phyloP scores from a whole-genome alignment of 2,797 vertebrate species.

The Danio choprae region DNA sequence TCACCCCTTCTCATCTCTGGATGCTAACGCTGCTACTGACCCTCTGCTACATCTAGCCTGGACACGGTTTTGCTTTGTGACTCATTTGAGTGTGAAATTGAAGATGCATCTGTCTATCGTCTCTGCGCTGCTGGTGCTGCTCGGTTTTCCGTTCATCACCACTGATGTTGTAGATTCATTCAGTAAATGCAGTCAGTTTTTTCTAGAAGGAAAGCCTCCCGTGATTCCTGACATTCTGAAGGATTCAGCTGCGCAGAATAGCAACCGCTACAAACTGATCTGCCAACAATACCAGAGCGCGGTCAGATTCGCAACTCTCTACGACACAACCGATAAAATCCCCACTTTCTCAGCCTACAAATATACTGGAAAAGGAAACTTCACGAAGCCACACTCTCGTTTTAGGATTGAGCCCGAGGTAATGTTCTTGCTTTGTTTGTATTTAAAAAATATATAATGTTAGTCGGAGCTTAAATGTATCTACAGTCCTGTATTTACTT shows the following conservation, averaged over 20 bases:
- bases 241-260: not conserved
- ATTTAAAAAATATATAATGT: no score
- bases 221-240: accelerated
- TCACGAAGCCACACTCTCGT: accelerated
- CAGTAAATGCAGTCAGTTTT: not conserved
- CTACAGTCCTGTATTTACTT: no score
- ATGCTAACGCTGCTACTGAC: no score
- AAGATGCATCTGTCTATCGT: not conserved
- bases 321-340: accelerated
- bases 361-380: not conserved
- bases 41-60: no score
- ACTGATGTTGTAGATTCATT: not conserved
- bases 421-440: not conserved
- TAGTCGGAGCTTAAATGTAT: no score
- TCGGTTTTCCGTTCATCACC: not conserved
- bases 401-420: not conserved
- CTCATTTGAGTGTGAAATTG: not conserved
- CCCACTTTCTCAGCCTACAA: not conserved
- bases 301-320: not conserved
- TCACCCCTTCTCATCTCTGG: no score
- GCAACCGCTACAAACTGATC: not conserved
- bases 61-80: not conserved
- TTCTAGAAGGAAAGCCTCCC: not conserved
- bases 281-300: not conserved
- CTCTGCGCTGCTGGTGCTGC: not conserved